A percentile compares a stretch with the other conserved stretches of the same genome.
phyloP scores from a whole-genome alignment of 2,113 vertebrate species.

The Cyanocitta stelleri region DNA sequence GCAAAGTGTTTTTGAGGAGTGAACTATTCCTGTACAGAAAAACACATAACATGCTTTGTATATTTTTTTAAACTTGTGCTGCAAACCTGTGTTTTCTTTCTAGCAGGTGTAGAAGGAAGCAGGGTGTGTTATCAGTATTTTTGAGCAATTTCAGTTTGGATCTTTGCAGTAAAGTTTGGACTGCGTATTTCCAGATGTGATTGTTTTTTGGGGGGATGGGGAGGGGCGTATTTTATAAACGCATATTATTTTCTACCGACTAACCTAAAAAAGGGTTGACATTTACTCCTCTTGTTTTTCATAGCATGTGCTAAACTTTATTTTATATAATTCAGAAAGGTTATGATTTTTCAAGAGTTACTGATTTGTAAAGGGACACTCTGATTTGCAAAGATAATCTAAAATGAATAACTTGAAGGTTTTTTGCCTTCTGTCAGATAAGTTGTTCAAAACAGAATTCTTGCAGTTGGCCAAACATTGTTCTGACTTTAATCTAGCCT shows the following conservation, averaged over 20 bases:
- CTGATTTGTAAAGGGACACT: not conserved
- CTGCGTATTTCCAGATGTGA: not conserved
- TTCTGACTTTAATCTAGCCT: not conserved
- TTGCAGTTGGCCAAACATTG: not conserved
- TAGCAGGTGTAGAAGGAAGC: not conserved
- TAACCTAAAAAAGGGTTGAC: not conserved
- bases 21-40: not conserved
- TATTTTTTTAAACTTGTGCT: not conserved
- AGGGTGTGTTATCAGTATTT: not conserved
- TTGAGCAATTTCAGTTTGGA: not conserved
- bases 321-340: not conserved
- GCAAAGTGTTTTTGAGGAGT: not conserved
- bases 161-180: not conserved
- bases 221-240: not conserved
- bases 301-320: not conserved
- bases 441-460: not conserved
- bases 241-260: not conserved
- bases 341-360: not conserved
- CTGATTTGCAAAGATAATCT: not conserved
- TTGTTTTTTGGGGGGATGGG: not conserved
- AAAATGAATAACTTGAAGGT: rapidly evolving
- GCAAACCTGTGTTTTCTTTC: not conserved
- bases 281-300: not conserved
- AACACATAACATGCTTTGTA: rapidly evolving
- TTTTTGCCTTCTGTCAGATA: not conserved